Evolutionary conservation across 2,888 invertebrate species (phyloP).

Genomic region (Euzophera pinguis): DNA sequence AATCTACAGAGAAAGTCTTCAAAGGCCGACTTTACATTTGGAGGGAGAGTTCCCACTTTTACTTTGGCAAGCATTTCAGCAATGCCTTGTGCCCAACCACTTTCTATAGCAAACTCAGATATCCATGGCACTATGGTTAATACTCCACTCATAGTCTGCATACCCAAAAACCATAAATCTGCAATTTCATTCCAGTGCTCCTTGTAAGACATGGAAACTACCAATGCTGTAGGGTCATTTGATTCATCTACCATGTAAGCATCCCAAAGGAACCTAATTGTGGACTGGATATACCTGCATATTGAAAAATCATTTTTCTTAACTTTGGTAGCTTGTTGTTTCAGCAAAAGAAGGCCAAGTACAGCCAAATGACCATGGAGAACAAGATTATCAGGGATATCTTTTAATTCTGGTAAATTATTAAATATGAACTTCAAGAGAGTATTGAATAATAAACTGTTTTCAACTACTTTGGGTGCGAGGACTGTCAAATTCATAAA

Average conservation of each 20-base stretch:
- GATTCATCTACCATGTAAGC: constrained; percentile 94
- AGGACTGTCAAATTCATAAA: constrained; percentile 95
- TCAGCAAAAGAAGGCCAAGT: constrained; percentile 88
- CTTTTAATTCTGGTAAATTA: constrained; percentile 90
- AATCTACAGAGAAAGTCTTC: constrained; percentile 93
- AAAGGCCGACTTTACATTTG: constrained; percentile 93
- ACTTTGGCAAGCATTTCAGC: constrained; percentile 90
- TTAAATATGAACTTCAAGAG: constrained; percentile 92
- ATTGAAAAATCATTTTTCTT: constrained; percentile 94
- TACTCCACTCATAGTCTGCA: constrained; percentile 94
- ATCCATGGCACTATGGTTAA: constrained; percentile 92
- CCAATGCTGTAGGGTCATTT: constrained; percentile 89
- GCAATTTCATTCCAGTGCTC: constrained; percentile 93
- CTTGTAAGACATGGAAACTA: constrained; percentile 92
- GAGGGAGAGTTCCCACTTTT: constrained; percentile 88
- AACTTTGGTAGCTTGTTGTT: constrained; percentile 89
- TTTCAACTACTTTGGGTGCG: constrained; percentile 90
- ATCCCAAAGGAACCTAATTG: constrained; percentile 95
- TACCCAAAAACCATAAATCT: constrained; percentile 95
- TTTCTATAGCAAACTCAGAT: constrained; percentile 93
- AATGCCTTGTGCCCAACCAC: constrained; percentile 96
- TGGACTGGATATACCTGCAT: constrained; percentile 92
- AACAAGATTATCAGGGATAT: constrained; percentile 90
- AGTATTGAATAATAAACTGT: constrained; percentile 86
- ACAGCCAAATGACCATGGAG: constrained; percentile 92